Evolutionary conservation across 2,888 invertebrate genomes (phyloP), one percentile per base, ranked within the genome.

Genomic region (Lasioglossum malachurum): DNA sequence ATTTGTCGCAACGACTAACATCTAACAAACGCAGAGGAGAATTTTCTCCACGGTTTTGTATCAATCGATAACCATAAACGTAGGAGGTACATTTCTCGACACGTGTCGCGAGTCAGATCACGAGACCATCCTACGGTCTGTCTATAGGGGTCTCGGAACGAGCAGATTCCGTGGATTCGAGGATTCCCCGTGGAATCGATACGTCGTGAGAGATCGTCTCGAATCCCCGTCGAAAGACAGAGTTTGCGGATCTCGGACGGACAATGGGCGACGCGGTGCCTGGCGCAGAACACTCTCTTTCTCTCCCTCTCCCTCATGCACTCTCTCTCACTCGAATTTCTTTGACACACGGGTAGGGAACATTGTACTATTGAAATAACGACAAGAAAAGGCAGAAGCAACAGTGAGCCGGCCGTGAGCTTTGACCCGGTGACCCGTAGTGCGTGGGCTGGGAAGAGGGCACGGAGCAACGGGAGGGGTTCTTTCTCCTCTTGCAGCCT

Each of bases 361-460:
- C 72, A 31, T 79, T 38, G 83, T 79, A 57, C 75, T 64, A 27
- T 84, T 53, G 79, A 85, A 85, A 85, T 74, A 72, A 75, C 60
- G 86, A 71, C 74, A 81, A 85, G 86, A 78, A 86, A 86, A 79
- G 86, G 74, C 74, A 84, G 92, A 92, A 92, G 93, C 93, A 94
- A 94, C 93, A 93, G 93, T 93, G 93, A 93, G 94, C 91, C 94
- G 94, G 93, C 94, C 94, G 94, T 94, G 94, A 94, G 94, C 94
- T 94, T 94, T 94, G 94, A 94, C 94, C 94, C 93, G 94, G 94
- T 94, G 94, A 94, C 94, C 94, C 90, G 94, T 89, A 93, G 93
- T 92, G 92, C 92, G 92, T 91, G 92, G 90, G 86, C 82, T 78
- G 88, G 72, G 84, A 84, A 83, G 90, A 81, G 86, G 79, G 85